Evolutionary conservation across 2,797 vertebrate species (phyloP), one percentile per base, ranked within the genome.

Genomic region (Pseudomugil gertrudae): DNA sequence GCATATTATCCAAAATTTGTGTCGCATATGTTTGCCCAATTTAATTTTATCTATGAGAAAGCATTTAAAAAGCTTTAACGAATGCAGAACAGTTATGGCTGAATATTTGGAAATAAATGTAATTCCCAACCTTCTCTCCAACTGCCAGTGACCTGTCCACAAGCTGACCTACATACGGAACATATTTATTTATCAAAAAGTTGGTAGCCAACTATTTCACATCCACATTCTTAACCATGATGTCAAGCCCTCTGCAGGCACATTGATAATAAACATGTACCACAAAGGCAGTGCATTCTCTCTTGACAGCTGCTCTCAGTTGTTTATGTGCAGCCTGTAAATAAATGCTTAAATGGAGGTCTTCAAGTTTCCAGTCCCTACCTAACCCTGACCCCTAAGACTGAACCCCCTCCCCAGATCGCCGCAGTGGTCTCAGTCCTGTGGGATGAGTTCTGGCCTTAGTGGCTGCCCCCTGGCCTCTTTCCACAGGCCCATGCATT

Each of bases 231-330:
- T 86, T 86, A 76, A 71, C 70, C 63, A 66, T 87, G 81, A 90
- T 83, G 81, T 89, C 83, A 88, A 80, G 75, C 68, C 58, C 71
- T 85, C 78, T 75, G 8, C 78, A 63, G 76, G 74, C 80, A 86
- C 77, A 85, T 67, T 63, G 69, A 81, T 85, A 89, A 90, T 90
- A 92, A 92, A 92, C 89, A 89, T 32, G 63, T 76, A 82, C 72
- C 77, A 63, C 54, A 58, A 81, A 54, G 78, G 84, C 78, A 40
- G 68, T 54, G 74, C 84, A 76, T 81, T 58, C 70, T 80, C 74
- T 78, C 76, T 15, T 85, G 84, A 84, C 90, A 90, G 84, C 89
- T 83, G 78, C 74, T 87, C 66, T 66, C 15, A 5, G 78, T 89
- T 90, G 88, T 91, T 89, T 86, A 90, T 88, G 81, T 65, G 70